Evolutionary conservation across 2,113 vertebrate species (phyloP).

Genomic region (Salvelinus sp.): DNA sequence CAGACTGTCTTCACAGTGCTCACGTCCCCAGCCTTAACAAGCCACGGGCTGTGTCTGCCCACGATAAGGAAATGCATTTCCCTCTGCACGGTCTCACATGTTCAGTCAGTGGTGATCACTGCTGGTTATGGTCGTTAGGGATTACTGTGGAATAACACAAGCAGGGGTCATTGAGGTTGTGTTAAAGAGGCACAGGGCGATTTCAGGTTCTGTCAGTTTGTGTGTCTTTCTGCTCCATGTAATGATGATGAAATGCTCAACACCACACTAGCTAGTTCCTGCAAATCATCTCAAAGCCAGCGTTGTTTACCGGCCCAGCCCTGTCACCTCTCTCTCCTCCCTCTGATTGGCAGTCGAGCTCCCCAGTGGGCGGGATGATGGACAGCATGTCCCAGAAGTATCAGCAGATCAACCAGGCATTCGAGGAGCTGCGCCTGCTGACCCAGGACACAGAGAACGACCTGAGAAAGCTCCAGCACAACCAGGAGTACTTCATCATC

Average conservation of each 20-base stretch:
- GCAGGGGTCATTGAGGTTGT: background rate
- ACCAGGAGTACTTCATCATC: slow-evolving; percentile 98
- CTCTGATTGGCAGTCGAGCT: slow-evolving; percentile 78
- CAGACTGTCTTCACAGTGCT: slow-evolving; percentile 11
- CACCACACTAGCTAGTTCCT: slow-evolving; percentile 7
- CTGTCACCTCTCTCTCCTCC: background rate
- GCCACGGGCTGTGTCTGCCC: slow-evolving; percentile 4
- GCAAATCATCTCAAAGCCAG: slow-evolving; percentile 28
- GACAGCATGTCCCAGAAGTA: slow-evolving; percentile 98
- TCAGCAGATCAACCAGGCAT: slow-evolving; percentile 95
- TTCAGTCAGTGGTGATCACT: background rate
- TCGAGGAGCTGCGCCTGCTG: slow-evolving; percentile 91
- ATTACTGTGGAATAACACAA: slow-evolving; percentile 14
- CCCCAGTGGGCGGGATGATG: slow-evolving; percentile 81
- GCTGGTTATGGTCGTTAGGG: background rate
- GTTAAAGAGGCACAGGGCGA: no score
- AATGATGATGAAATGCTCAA: background rate
- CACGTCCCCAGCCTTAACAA: slow-evolving; percentile 10
- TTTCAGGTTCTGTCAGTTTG: background rate
- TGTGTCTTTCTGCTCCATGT: background rate
- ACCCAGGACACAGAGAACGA: slow-evolving; percentile 93
- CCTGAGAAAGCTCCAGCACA: slow-evolving; percentile 93
- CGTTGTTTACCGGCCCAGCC: background rate
- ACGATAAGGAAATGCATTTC: slow-evolving; percentile 36
- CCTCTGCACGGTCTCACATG: background rate